Evolutionary conservation across 2,888 invertebrate species (phyloP).

Genomic region (Drosophila mimetica): DNA sequence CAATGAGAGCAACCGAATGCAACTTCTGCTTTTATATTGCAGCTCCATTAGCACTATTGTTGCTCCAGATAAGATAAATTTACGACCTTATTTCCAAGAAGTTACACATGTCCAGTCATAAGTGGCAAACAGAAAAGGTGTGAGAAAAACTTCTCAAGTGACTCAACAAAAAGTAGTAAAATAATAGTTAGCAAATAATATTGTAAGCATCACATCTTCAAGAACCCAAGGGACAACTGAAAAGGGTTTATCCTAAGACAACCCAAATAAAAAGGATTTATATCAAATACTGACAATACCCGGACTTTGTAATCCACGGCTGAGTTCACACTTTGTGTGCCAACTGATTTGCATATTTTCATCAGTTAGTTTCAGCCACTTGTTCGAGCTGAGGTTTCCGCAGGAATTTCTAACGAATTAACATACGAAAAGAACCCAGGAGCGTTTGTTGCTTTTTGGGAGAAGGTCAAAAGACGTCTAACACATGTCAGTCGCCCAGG

Average conservation of each 20-base stretch:
- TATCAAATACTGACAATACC: not conserved
- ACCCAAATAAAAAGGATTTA: not conserved
- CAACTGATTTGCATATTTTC: conserved; percentile 66
- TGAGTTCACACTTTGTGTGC: conserved; percentile 26
- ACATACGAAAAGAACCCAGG: conserved; percentile 51
- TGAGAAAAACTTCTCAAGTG: not conserved
- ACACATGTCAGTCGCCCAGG: conserved; percentile 28
- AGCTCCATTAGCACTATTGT: conserved; percentile 23
- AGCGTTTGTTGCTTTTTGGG: conserved; percentile 36
- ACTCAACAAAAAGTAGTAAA: conserved; percentile 1
- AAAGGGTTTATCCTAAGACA: conserved; percentile 6
- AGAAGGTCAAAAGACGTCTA: conserved; percentile 37
- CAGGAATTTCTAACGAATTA: conserved; percentile 40
- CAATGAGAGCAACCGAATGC: conserved; percentile 12
- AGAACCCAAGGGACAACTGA: not conserved
- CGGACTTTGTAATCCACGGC: not conserved
- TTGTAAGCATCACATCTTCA: not conserved
- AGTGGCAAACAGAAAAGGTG: conserved; percentile 6
- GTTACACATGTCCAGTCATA: conserved; percentile 14
- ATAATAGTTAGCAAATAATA: not conserved
- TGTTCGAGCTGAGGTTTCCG: conserved; percentile 22
- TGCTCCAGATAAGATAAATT: conserved; percentile 10
- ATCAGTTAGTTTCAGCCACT: conserved; percentile 29
- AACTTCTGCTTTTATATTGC: conserved; percentile 46
- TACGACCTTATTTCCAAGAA: conserved; percentile 14